Base-by-base conservation (phyloP, 2,888 invertebrate species). In the Tetrapedia diversipes region DNA sequence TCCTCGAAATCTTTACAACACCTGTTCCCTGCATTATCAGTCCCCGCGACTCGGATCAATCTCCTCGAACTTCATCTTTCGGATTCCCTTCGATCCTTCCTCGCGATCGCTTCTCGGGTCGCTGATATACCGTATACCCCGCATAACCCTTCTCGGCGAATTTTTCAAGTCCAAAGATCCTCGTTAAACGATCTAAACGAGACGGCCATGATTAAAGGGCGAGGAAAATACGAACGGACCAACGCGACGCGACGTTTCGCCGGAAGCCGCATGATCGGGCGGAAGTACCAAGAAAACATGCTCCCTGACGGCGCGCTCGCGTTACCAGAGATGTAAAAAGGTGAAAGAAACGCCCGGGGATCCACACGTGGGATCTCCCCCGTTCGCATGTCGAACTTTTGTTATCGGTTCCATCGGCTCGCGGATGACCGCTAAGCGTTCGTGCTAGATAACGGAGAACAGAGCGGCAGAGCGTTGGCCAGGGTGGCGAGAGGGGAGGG, bases 391-490 rank as follows among this genome's bases (percentile, higher is more conserved):
- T 54, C 60, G 39, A 67, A 47, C 19, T 61, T 73, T 60, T 61
- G 54, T 74, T 74, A 76, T 76, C 76, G 67, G 67, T 63, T 66
- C 16, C 54, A 73, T 73, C 75, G 61, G 56, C 11, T 53, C 45
- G 57, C 75, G 67, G 64, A 60, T 41, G 53, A 72, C 60, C 75
- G 65, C 66, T 49, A 60, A 59, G 57, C n/a, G 60, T 71, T 66
- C 70, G 54, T 43, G 76, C n/a, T 43, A 14, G 24, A 6, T n/a
- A 57, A 34, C 24, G 24, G 51, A 2, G 51, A 51, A 37, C 27
- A 22, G 43, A 16, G n/a, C n/a, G 19, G 29, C 16, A 39, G 37
- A 32, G 11, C 24, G 51, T 1, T 10, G 27, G 43, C 14, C 19
- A 24, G 29, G 7, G 34, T 43, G 51, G 11, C 29, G 39, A 32